phyloP scores from a whole-genome alignment of 37 sponge, comb jelly and placozoan genomes.

The Halisarca cf. caerulea region DNA sequence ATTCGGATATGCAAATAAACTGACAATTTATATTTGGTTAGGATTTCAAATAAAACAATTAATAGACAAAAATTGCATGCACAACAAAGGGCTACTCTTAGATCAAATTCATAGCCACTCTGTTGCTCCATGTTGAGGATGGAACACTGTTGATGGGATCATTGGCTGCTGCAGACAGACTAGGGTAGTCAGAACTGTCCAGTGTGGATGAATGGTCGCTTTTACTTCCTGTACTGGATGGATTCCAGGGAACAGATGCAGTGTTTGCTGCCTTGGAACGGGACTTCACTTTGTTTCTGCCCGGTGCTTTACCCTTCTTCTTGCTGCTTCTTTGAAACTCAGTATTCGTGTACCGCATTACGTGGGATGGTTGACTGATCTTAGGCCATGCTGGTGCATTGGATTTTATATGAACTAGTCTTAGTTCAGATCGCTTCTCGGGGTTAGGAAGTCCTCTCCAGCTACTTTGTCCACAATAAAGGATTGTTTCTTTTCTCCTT shows the following conservation, averaged over 20 bases:
- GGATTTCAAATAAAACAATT: no score
- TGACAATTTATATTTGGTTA: no score
- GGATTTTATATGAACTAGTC: neutral
- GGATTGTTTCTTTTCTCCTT: neutral
- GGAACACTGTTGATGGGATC: neutral
- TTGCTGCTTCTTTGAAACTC: no score
- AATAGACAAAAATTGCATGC: no score
- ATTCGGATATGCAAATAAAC: no score
- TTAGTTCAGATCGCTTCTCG: neutral
- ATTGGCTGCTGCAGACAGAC: constrained; percentile 19
- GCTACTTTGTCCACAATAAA: neutral
- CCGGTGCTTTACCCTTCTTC: neutral
- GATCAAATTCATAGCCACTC: no score
- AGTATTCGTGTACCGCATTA: no score
- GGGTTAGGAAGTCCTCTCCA: neutral
- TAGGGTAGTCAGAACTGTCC: constrained; percentile 54
- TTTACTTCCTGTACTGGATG: neutral
- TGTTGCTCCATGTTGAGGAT: constrained; percentile 5
- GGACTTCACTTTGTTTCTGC: neutral
- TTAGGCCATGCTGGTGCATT: neutral
- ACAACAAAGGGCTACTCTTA: no score
- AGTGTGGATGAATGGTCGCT: neutral
- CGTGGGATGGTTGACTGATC: neutral
- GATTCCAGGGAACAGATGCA: neutral
- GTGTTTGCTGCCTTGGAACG: neutral